Evolutionary conservation across 1,140 invertebrate species (phyloP), one percentile per base, ranked within the genome.

Genomic region (Drosophila nebulosa): DNA sequence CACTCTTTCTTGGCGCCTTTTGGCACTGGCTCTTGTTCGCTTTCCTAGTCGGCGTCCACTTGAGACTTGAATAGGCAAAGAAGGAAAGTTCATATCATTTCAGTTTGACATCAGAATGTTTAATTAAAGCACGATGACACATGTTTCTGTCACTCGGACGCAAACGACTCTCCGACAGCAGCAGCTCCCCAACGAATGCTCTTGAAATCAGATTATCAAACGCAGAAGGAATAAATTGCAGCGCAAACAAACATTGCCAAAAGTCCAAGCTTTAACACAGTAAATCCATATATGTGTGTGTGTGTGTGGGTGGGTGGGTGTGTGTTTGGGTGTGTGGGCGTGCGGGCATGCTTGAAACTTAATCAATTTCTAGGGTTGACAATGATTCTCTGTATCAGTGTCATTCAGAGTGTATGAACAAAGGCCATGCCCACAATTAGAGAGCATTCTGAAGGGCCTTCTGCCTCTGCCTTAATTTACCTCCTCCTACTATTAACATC

Each of bases 71-170:
- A 42, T 36, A 46, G 10, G 57, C 9, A 1, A 36, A 42, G 35
- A 42, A 46, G 16, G 27, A 26, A 22, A 26, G 32, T 59, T 24
- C 32, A 62, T 39, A 46, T 51, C 24, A 62, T 51, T 52, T 50
- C 27, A 24, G 12, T 62, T 52, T 26, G 42, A 42, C 26, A 51
- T 27, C 14, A 27, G 59, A 62, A 62, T 62, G 59, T 62, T 62
- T 62, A 62, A 62, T 62, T 62, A 62, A 50, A 46, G 59, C 42
- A 51, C 18, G 42, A 52, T 62, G 59, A 62, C 59, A 62, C 59
- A 62, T 62, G 59, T 27, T 51, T 30, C 26, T 62, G 59, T 62
- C 59, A 51, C 36, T 36, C 36, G 57, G 57, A 59, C 46, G 26
- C 39, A 46, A 62, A 51, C 39, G 12, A 35, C 18, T 58, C 16